Conservation (phyloP, 2,113 vertebrate species). For the Rallus limicola region DNA sequence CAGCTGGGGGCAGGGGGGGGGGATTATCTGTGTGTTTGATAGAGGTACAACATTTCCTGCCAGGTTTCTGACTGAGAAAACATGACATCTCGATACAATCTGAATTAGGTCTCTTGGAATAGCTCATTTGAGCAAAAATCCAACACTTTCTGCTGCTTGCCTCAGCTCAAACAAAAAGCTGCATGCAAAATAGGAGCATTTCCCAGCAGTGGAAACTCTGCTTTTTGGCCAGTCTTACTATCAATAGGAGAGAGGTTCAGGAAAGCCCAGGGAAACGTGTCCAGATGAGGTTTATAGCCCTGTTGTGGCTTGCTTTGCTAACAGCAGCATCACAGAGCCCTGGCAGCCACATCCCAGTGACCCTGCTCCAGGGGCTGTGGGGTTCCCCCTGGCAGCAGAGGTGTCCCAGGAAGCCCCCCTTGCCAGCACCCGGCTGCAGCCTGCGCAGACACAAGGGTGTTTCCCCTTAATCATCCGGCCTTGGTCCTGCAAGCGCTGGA, state of each 20-base stretch:
- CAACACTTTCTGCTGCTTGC: not conserved
- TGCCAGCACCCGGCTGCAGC: not conserved
- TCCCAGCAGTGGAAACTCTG: not conserved
- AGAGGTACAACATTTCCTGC: not conserved
- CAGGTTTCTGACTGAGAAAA: not conserved
- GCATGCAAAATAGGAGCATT: not conserved
- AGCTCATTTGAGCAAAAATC: not conserved
- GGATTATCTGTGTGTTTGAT: not conserved
- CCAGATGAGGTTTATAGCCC: not conserved
- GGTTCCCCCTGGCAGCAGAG: rapidly evolving
- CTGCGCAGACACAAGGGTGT: constrained; percentile 1
- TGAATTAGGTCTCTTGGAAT: not conserved
- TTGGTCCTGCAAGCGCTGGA: not conserved
- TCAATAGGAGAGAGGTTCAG: not conserved
- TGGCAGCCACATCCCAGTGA: not conserved
- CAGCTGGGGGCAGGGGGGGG: not conserved
- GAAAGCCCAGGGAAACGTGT: not conserved
- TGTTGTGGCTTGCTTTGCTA: not conserved
- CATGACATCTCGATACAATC: not conserved
- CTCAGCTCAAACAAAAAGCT: not conserved
- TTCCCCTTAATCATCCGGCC: not conserved
- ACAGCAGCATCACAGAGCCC: not conserved
- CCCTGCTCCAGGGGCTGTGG: not conserved
- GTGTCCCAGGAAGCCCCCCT: not conserved
- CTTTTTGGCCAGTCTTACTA: not conserved